Evolutionary conservation across 2,113 vertebrate species (phyloP), one percentile per base, ranked within the genome.

Genomic region (Rana temporaria): DNA sequence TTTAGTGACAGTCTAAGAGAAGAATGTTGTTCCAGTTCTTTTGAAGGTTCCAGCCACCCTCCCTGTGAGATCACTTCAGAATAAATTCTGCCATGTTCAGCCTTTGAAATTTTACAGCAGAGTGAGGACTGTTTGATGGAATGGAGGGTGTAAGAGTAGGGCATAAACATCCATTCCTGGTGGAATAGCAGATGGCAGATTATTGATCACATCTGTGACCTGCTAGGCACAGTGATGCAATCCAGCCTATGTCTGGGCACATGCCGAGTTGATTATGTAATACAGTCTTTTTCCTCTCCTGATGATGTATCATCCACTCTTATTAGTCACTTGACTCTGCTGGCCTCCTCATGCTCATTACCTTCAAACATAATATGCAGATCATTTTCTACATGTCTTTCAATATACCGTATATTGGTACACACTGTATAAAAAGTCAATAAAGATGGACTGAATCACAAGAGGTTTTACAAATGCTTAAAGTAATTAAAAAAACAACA

Each of bases 181-280:
- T 48, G 65, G 62, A 66, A 78, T 65, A 78, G 63, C 76, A 78
- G 63, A 78, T 78, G 76, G 76, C 26, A 30, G 63, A 32, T 67
- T 67, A 78, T 78, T 78, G 63, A 66, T 78, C 63, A 66, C 76
- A 78, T 56, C 17, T 78, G 76, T 78, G 63, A 55, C 63, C 76
- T 78, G 76, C 76, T 56, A 78, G 62, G 76, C 76, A 65, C 4
- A 12, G 62, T 78, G 76, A 78, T 78, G 76, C 62, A 66, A 67
- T 65, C 63, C 48, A 66, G 62, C 18, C 24, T 53, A 18, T 2
- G 75, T 78, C 42, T 78, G 71, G 70, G 71, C 55, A 74, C 55
- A 74, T 74, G 55, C 71, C 71, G 30, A 52, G 22, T 53, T 55
- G 22, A 78, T 78, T 78, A 65, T 78, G 60, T 74, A 59, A 74